These are phyloP conservation scores for Griposia aprilina DNA, from an alignment of 2,888 invertebrate species.

Conservation along the genomic window DNA sequence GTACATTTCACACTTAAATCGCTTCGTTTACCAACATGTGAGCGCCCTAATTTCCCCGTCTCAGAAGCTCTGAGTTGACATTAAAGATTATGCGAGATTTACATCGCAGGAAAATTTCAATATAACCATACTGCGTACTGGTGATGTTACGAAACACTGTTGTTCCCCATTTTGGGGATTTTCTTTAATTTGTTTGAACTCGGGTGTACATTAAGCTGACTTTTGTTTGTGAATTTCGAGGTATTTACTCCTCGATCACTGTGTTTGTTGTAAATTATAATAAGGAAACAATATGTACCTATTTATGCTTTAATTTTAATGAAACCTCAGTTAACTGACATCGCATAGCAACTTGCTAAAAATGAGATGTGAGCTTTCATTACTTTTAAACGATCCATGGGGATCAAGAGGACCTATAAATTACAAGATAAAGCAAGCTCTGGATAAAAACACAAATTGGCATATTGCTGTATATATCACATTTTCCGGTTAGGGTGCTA, in stretches of 20 bases:
- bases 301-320: background rate
- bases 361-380: background rate
- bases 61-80: slow-evolving; percentile 74
- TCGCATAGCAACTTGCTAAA: background rate
- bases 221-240: slow-evolving; percentile 56
- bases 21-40: slow-evolving; percentile 57
- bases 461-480: background rate
- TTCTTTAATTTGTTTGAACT: slow-evolving; percentile 74
- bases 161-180: slow-evolving; percentile 64
- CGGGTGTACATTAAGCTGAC: slow-evolving; percentile 54
- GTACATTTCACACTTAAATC: slow-evolving; percentile 4
- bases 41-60: slow-evolving; percentile 54
- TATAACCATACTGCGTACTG: slow-evolving; percentile 60
- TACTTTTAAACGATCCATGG: background rate
- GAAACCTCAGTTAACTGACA: background rate
- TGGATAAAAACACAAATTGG: background rate
- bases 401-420: background rate
- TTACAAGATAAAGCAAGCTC: background rate
- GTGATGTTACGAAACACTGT: slow-evolving; percentile 31
- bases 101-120: slow-evolving; percentile 72
- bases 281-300: background rate
- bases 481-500: background rate
- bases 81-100: slow-evolving; percentile 74
- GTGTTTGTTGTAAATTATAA: slow-evolving; percentile 53
- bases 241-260: slow-evolving; percentile 42